Evolutionary conservation across 2,113 vertebrate species (phyloP).

Genomic region (Cichladusa arquata): DNA sequence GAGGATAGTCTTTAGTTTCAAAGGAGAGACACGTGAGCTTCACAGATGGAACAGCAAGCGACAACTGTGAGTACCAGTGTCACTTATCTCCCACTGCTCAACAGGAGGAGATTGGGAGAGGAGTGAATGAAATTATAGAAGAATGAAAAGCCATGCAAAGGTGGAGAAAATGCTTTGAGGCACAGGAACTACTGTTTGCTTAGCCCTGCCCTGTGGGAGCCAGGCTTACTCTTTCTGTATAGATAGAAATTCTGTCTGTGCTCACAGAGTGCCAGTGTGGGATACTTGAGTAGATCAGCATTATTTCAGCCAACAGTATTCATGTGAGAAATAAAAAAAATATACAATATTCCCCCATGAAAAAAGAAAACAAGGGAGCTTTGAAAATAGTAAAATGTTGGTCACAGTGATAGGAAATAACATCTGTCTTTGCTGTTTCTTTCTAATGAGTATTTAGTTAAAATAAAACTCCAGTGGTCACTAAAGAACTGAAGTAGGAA

Average conservation of each 20-base stretch:
- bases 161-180: not conserved
- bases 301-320: not conserved
- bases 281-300: not conserved
- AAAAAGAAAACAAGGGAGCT: not conserved
- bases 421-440: not conserved
- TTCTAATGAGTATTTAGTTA: not conserved
- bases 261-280: not conserved
- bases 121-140: not conserved
- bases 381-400: not conserved
- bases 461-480: not conserved
- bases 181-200: not conserved
- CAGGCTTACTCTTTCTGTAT: not conserved
- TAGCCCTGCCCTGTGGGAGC: not conserved
- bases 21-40: slow-evolving; percentile 42
- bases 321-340: not conserved
- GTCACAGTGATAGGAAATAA: not conserved
- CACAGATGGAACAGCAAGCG: slow-evolving; percentile 36
- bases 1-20: slow-evolving; percentile 55
- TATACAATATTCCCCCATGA: rapidly evolving
- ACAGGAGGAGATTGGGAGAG: not conserved
- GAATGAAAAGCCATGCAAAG: not conserved
- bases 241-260: not conserved
- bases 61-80: slow-evolving; percentile 65
- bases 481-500: not conserved
- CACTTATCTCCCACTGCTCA: not conserved